Conservation (phyloP, 2,113 vertebrate species). For the Tachycineta bicolor region DNA sequence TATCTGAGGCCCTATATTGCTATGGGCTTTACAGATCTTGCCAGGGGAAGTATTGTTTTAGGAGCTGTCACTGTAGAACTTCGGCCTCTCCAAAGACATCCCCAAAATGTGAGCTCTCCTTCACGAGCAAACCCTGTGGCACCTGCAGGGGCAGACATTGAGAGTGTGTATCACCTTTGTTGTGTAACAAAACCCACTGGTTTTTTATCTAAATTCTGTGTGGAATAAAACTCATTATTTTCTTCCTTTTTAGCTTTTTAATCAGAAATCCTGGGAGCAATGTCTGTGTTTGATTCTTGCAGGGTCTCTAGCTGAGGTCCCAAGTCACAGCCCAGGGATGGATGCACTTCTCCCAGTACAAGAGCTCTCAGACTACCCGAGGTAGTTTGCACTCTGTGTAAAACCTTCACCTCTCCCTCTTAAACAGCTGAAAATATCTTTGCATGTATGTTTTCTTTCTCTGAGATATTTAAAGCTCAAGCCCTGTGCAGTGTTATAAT, state of each 20-base stretch:
- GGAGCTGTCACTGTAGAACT: neutral
- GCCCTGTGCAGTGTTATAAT: neutral
- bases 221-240: neutral
- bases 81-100: neutral
- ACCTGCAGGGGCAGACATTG: neutral
- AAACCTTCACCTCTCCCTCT: neutral
- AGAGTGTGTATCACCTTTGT: neutral
- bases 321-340: neutral
- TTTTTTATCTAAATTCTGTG: neutral
- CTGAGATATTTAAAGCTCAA: constrained; percentile 3
- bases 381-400: neutral
- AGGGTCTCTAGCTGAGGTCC: neutral
- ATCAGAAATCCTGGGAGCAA: neutral
- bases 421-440: neutral
- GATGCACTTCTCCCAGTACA: neutral
- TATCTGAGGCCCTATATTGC: neutral
- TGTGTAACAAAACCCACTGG: neutral
- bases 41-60: neutral
- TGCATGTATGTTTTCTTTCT: neutral
- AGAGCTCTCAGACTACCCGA: neutral
- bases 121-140: neutral
- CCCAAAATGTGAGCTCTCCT: neutral
- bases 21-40: neutral
- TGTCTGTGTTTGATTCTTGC: neutral
- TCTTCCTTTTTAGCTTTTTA: neutral